phyloP scores from a whole-genome alignment of 2,888 invertebrate species.

The Frankliniella fusca region DNA sequence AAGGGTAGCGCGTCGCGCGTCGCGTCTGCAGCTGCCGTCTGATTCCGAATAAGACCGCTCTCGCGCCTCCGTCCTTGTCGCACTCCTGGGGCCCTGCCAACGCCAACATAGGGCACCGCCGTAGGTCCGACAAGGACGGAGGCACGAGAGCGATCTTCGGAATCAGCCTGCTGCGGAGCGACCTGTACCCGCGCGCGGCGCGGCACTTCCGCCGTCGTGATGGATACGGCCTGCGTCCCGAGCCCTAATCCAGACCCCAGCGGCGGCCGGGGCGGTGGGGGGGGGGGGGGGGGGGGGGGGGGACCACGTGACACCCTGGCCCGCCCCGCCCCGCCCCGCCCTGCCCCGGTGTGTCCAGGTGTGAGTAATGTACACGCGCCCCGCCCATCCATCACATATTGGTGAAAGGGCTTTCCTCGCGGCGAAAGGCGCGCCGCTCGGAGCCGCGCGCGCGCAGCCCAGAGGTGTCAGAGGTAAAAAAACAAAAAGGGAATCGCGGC shows the following conservation, averaged over 20 bases:
- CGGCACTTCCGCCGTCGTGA: constrained; percentile 12
- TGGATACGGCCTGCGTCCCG: not conserved
- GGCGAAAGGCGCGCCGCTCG: not conserved
- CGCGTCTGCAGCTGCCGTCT: not conserved
- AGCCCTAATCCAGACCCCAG: not conserved
- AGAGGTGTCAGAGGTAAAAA: not conserved
- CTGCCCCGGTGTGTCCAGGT: not conserved
- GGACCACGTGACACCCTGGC: not conserved
- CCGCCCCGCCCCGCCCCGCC: not conserved
- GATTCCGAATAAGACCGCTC: too few species aligned
- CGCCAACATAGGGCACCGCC: too few species aligned
- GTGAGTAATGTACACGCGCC: constrained; percentile 4
- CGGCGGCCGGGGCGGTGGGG: not conserved
- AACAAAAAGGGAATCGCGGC: not conserved
- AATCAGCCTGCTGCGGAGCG: too few species aligned
- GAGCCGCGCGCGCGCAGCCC: not conserved
- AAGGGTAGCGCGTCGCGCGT: not conserved
- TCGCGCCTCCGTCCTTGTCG: too few species aligned
- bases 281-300: too few species aligned
- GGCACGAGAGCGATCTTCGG: too few species aligned
- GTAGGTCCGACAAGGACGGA: too few species aligned
- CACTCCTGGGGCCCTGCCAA: too few species aligned
- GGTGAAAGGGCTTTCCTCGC: constrained; percentile 14
- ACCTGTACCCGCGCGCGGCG: not conserved
- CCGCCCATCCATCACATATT: constrained; percentile 16